phyloP scores from a whole-genome alignment of 1,140 invertebrate species.

The Hypothenemus hampei region DNA sequence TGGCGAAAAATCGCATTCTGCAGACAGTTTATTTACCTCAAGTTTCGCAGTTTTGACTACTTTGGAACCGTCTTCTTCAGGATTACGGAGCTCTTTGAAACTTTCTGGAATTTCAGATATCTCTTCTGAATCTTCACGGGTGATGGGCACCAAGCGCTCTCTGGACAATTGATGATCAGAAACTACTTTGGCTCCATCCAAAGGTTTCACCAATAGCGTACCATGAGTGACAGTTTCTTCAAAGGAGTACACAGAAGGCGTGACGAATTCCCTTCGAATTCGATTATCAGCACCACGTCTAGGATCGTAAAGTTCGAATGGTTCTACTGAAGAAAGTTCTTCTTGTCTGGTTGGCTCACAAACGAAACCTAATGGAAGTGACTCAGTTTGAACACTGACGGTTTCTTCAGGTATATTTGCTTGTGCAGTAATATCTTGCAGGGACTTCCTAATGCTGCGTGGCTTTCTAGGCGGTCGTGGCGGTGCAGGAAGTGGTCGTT shows the following conservation, averaged over 20 bases:
- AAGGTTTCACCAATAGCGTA: conserved; percentile 38
- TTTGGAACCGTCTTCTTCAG: conserved; percentile 33
- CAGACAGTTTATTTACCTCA: conserved; percentile 34
- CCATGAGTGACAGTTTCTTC: conserved; percentile 44
- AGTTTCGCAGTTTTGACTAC: conserved; percentile 53
- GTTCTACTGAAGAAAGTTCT: background rate
- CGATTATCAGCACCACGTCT: background rate
- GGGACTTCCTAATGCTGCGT: conserved; percentile 33
- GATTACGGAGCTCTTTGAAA: conserved; percentile 34
- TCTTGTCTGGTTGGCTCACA: conserved; percentile 56
- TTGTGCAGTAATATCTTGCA: conserved; percentile 40
- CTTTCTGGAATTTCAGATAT: conserved; percentile 40
- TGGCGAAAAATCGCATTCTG: background rate
- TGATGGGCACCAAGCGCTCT: conserved; percentile 30
- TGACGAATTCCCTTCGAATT: conserved; percentile 52
- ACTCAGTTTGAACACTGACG: conserved; percentile 76
- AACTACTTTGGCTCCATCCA: conserved; percentile 32
- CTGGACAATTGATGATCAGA: conserved; percentile 29
- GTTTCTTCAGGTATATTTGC: conserved; percentile 56
- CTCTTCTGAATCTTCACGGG: conserved; percentile 28
- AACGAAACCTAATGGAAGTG: conserved; percentile 68
- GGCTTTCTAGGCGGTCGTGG: conserved; percentile 65
- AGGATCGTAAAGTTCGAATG: background rate
- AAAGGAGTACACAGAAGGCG: conserved; percentile 39
- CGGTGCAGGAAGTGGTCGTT: conserved; percentile 73